A percentile compares a stretch with the other conserved stretches of the same genome.
phyloP scores from a whole-genome alignment of 64 coral and sea anemone species.

The Pocillopora damicornis region DNA sequence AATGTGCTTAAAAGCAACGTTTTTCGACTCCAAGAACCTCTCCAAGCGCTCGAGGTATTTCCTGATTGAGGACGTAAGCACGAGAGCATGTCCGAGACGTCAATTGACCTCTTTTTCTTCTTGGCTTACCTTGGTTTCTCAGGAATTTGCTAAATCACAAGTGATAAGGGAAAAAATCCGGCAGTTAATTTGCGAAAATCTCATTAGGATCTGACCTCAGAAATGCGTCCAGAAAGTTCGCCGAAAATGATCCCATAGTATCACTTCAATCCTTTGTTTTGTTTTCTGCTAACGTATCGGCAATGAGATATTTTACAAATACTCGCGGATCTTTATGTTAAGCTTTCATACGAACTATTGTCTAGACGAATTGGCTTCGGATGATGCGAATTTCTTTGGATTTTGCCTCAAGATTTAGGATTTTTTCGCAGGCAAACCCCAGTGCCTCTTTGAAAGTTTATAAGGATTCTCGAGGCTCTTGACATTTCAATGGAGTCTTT shows the following conservation, averaged over 20 bases:
- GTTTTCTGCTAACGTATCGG: background rate
- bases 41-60: conserved; percentile 16
- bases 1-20: background rate
- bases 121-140: background rate
- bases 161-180: background rate
- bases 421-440: background rate
- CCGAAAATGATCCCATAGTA: background rate
- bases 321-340: no score
- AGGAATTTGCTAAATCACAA: background rate
- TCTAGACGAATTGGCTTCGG: no score
- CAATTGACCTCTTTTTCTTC: background rate
- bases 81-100: background rate
- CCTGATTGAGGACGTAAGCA: conserved; percentile 10
- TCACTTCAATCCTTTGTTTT: background rate
- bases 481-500: background rate
- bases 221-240: background rate
- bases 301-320: background rate
- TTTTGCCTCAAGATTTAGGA: background rate
- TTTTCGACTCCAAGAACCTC: background rate
- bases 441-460: background rate
- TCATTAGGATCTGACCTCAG: background rate
- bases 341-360: no score
- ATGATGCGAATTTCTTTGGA: no score
- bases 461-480: background rate
- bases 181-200: background rate